Evolutionary conservation across 30 jellyfish, hydroid and myxozoan genomes (phyloP), one percentile per base, ranked within the genome.

Genomic region (Cassiopea andromeda): DNA sequence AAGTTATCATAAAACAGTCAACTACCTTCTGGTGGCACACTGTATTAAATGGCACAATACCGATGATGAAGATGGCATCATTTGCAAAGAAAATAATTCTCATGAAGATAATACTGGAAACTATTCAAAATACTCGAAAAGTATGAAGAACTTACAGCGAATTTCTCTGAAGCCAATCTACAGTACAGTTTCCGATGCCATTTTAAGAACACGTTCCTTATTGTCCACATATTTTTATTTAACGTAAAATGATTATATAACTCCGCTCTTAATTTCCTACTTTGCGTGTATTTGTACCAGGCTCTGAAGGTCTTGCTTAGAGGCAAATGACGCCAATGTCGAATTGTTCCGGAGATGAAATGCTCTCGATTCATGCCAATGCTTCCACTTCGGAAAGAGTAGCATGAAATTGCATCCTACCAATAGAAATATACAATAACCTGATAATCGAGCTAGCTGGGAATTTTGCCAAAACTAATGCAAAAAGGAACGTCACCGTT

Each of bases 241-340:
- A 60, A 58, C 3, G 76, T 46, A 44, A 88, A 80, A 78, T 80
- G 87, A 45, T 66, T 74, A 9, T 18, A 69, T 1, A 88, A 72
- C 19, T 88, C 95, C 10, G 77, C 59, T 48, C 91, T 45, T 47
- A 88, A 47, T 10, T 79, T 78, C 47, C 61, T 74, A 16, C 78
- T 84, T 49, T 88, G 90, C 43, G 95, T 88, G 69, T 50, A 88
- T 69, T 88, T 88, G 75, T 76, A 71, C 95, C 95, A 88, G 27
- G 91, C 95, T 46, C 84, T 67, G 82, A 88, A 88, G 38, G 95
- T 80, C 50, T 48, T 73, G 77, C 95, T 88, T 43, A 88, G 91
- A 1, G 95, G 87, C 79, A 88, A 70, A 49, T 71, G 87, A 9
- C 87, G 85, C 95, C 95, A 88, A 59, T 88, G 95, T 15, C 95